Base-by-base conservation (phyloP, 2,113 vertebrate genomes). In the Tachysurus fulvidraco region DNA sequence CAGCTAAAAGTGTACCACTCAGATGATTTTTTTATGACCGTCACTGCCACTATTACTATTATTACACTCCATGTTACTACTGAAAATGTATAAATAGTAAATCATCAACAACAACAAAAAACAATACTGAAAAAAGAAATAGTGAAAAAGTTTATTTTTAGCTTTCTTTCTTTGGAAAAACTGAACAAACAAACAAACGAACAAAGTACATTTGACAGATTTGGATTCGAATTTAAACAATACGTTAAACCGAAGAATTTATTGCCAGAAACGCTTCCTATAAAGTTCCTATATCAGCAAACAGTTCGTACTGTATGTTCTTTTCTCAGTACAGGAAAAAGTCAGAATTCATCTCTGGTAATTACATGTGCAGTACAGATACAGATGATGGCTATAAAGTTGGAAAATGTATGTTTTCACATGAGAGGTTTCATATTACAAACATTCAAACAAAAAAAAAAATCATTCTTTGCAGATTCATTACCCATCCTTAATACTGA, bases 401-500 rank as follows among this genome's bases (percentile, higher is more conserved):
- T 41, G 78, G 17, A 59, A 80, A 80, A 57, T 52, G n/a, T 50
- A 79, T 19, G 3, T 2, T 57, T 23, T 30, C 8, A 19, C n/a
- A 59, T 41, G 17, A 36, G 55, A 59, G 30, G 54, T 36, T 59
- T 59, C 28, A 23, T 41, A 57, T 59, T 59, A 36, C 78, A 59
- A 80, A 54, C 28, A n/a, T n/a, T n/a, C n/a, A n/a, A n/a, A n/a
- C 36, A 59, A 54, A 3, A 30, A 36, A 71, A 71, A 69, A 85
- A 36, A 59, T 44, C 44, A 57, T 65, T 74, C 78, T 57, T 89
- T 87, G 65, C 81, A 88, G 86, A 88, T 50, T 88, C 81, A 62
- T 81, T 83, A 89, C 84, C 81, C 82, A 86, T 83, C 14, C 25
- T 62, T 87, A 80, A 89, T 86, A 76, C 89, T 89, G 85, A 78